Evolutionary conservation across 1,140 invertebrate genomes (phyloP), one percentile per base, ranked within the genome.

Genomic region (Drosophila insularis): DNA sequence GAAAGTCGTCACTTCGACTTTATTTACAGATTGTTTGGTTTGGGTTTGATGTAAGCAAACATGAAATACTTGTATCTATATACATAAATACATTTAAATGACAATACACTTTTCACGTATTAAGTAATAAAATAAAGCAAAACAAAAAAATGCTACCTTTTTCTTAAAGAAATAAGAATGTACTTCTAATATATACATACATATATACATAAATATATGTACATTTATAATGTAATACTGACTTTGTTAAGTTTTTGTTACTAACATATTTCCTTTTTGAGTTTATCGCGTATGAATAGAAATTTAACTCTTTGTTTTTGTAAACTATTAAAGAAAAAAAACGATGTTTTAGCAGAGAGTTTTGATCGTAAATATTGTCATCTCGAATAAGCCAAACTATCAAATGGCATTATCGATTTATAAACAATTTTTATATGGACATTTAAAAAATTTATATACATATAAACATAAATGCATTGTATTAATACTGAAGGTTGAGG

Each of bases 351-450:
- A 54, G 40, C 39, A 56, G 61, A 68, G 50, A 70, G 66, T 74
- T 58, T 71, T 31, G 59, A 23, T n/a, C 11, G n/a, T 40, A 40
- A 55, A 54, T 63, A 59, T 19, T 10, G 19, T 27, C 31, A 32
- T 35, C 72, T 55, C 70, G 62, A 59, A 27, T 17, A 65, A 40
- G 65, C 62, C 60, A 60, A 32, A 32, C 17, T 66, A 59, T 19
- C 43, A 72, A 55, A 31, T 58, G 63, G 59, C 74, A 68, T 54
- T 62, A 53, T 39, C 54, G 65, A 65, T 59, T 63, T 62, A 60
- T 78, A 78, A 74, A 67, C 65, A 67, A 72, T 87, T 87, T 87
- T 87, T 76, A 89, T 87, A 87, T 74, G 75, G 81, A 87, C 68
- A 87, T 87, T 82, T 79, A 71, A 56, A 27, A 65, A 46, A 78